Evolutionary conservation across 1,140 invertebrate genomes (phyloP), one percentile per base, ranked within the genome.

Genomic region (Drosophila tani): DNA sequence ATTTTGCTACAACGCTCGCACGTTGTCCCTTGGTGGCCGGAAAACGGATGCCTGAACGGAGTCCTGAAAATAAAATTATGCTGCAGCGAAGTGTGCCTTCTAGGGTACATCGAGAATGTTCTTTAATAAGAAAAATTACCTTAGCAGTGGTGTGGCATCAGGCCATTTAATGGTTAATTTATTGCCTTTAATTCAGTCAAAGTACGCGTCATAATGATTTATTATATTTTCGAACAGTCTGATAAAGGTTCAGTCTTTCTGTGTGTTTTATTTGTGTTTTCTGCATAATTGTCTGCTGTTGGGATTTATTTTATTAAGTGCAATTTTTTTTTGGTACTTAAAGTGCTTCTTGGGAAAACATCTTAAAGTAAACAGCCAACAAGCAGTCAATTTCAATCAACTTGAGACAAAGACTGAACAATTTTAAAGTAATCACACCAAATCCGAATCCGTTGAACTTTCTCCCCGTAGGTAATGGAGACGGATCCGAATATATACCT

Each of bases 401-500:
- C n/a, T 4, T 12, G 3, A 51, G 8, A 45, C 29, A 38, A 51
- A 17, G 15, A 41, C 24, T 29, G 21, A 38, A 38, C 67, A 60
- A 73, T 21, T 73, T 73, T 47, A 57, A 57, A 45, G 53, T 40
- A 43, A 73, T 68, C 63, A 35, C 63, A 53, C 8, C 3, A 29
- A 38, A 35, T 51, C 38, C 38, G 6, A 53, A 55, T 35, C 19
- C 63, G n/a, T 14, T 67, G 47, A 73, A 74, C 57, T 74, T 64
- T 62, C 53, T 14, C 19, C 9, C 27, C 40, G 14, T 41, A 53
- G 49, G 47, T 50, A 55, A 47, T 38, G 27, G 27, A 63, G 41
- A 55, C 29, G 38, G 69, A 74, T 75, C 56, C 32, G 6, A 38
- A 24, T 43, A 56, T 49, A 56, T 21, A 69, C 57, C 64, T 56